Base-by-base conservation (phyloP, 1,140 invertebrate species). In the Planococcus citri region DNA sequence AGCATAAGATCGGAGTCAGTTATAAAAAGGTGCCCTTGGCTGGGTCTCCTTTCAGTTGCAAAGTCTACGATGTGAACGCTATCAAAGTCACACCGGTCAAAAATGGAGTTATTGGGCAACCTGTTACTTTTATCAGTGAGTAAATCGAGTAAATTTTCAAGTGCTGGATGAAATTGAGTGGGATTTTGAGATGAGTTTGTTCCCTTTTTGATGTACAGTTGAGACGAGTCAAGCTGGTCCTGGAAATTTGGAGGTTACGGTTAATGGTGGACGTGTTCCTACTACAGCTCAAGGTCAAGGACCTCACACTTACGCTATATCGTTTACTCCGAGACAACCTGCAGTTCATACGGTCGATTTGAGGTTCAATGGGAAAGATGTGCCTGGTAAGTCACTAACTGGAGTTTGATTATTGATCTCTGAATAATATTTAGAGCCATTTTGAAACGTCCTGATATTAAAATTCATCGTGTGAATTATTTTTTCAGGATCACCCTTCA, bases 151-250 rank as follows among this genome's bases (percentile, higher is more conserved):
- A 17, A 20, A 51, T 9, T 9, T 4, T 51, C 4, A 51, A 20
- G n/a, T 17, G 6, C 3, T 14, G 41, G n/a, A n/a, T 2, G 17
- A 51, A 51, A 33, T 33, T 33, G 12, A 33, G 3, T 33, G 29
- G 29, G 29, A 33, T 6, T 33, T 33, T n/a, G n/a, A n/a, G n/a
- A n/a, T n/a, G n/a, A n/a, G n/a, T n/a, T n/a, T n/a, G 21, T 67
- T 68, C 25, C 20, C 20, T 29, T 37, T 12, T 10, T 21, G 9
- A 20, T 58, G 2, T 14, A 33, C 76, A 95, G 96, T 99, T 73
- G 95, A 99, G 82, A 97, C 95, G 10, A 92, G 92, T 76, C 90
- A 94, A 80, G 95, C 95, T 27, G 97, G 97, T 27, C 93, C 86
- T 27, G 97, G 97, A 10, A 97, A 97, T 79, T 79, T 99, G 58